Percentiles rank a stretch among this genome's conserved stretches.
Evolutionary conservation across 2,888 invertebrate species (phyloP).

Genomic region (Lordiphosa andalusiaca): DNA sequence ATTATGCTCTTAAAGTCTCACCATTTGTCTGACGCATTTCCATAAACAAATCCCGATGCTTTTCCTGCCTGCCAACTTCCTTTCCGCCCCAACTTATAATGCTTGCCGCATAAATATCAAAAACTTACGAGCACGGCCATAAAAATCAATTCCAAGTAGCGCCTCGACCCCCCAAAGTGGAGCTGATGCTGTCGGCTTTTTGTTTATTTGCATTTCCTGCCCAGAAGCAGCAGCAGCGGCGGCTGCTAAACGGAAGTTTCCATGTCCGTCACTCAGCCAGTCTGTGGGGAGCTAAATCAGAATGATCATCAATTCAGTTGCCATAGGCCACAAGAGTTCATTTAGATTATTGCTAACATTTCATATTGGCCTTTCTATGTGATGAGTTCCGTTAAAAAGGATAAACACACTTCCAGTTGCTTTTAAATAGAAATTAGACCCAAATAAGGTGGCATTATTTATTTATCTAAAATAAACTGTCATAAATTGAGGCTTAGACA

Average conservation of each 20-base stretch:
- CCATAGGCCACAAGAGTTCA: constrained; percentile 36
- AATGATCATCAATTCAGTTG: constrained; percentile 26
- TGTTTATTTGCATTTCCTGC: constrained; percentile 74
- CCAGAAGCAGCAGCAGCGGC: constrained; percentile 39
- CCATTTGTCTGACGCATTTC: constrained; percentile 24
- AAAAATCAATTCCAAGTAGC: constrained; percentile 65
- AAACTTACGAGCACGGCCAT: constrained; percentile 63
- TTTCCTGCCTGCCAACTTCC: constrained; percentile 7
- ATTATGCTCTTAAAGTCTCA: too few species aligned
- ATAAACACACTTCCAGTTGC: background rate
- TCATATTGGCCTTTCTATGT: too few species aligned
- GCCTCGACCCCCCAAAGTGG: constrained; percentile 14
- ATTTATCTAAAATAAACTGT: too few species aligned
- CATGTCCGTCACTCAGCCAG: constrained; percentile 31
- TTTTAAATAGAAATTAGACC: constrained; percentile 16
- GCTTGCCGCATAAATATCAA: constrained; percentile 62
- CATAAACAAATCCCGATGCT: constrained; percentile 37
- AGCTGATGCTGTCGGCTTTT: constrained; percentile 37
- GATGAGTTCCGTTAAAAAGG: background rate
- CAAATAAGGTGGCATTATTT: too few species aligned
- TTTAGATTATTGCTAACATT: constrained; percentile 22
- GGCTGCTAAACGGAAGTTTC: constrained; percentile 34
- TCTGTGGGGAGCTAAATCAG: background rate
- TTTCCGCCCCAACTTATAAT: constrained; percentile 31
- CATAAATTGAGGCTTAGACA: too few species aligned